phyloP scores from a whole-genome alignment of 2,797 vertebrate species.

The Diceros bicornis region DNA sequence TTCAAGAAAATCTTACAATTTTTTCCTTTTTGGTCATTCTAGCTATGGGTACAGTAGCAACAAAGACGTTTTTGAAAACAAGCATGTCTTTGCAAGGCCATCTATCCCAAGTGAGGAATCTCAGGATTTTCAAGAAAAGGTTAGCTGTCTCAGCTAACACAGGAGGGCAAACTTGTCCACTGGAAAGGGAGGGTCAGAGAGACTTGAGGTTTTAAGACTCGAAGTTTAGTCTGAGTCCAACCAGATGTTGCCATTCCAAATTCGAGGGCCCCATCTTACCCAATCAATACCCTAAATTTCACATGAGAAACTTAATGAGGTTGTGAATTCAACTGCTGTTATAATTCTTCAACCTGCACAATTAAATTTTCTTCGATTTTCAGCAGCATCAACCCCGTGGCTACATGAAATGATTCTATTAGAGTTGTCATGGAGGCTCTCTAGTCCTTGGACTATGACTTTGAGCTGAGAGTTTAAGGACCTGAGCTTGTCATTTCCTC shows the following conservation, averaged over 20 bases:
- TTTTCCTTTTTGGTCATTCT: neutral
- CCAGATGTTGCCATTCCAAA: neutral
- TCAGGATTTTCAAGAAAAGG: neutral
- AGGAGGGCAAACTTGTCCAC: neutral
- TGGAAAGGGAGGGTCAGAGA: neutral
- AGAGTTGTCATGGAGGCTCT: neutral
- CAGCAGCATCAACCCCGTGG: neutral
- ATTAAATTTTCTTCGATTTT: neutral
- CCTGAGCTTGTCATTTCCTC: neutral
- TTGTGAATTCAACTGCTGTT: neutral
- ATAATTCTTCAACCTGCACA: neutral
- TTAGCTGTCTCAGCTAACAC: neutral
- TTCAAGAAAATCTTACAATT: neutral
- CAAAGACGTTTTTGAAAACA: neutral
- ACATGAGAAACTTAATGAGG: neutral
- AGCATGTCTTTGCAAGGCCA: neutral
- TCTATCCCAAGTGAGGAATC: neutral
- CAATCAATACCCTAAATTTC: neutral
- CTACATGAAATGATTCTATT: neutral
- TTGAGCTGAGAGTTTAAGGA: neutral
- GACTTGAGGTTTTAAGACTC: neutral
- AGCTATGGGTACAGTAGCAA: neutral
- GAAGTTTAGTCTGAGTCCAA: neutral
- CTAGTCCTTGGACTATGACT: neutral
- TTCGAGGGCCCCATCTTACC: neutral